Base-by-base conservation (phyloP, 2,113 vertebrate species). In the Halichoerus grypus region DNA sequence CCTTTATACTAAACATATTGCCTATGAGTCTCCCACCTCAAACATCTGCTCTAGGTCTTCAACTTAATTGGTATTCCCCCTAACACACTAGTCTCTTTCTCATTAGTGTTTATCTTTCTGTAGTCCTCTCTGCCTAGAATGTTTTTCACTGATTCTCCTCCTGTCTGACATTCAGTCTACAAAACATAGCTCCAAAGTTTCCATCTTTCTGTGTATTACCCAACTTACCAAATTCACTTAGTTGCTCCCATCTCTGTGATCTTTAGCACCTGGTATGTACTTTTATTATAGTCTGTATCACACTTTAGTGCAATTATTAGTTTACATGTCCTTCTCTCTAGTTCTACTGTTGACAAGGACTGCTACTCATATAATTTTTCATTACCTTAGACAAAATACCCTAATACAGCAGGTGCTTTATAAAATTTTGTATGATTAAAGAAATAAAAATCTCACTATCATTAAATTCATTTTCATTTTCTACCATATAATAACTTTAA, bases 381-480 rank as follows among this genome's bases (percentile, higher is more conserved):
- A 51, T 83, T 86, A 18, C 3, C 8, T 93, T 91, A 15, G 26
- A 94, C 83, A 42, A 80, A 55, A 76, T 74, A 65, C 2, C 3
- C 21, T 65, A 82, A 86, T 24, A 90, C 18, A 84, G 0, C 12
- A 77, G 33, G 11, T 59, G 0, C 7, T 96, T 92, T 80, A 80
- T 39, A 81, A 59, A 39, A 9, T 8, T 72, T 83, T n/a, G 0
- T 49, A 22, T 83, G 9, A 65, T 16, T 84, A 39, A 57, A 94
- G 65, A 15, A 71, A 33, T 74, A 83, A 82, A 80, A 11, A 51
- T 67, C 5, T 65, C 31, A 83, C 21, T 85, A 24, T 59, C 28
- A 83, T 67, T 74, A 36, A 85, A 67, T 87, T 79, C 4, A 59
- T 88, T 95, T 88, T 94, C 46, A 80, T 88, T 95, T 85, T 96